phyloP scores from a whole-genome alignment of 2,888 invertebrate species.

The Spodoptera exigua region DNA sequence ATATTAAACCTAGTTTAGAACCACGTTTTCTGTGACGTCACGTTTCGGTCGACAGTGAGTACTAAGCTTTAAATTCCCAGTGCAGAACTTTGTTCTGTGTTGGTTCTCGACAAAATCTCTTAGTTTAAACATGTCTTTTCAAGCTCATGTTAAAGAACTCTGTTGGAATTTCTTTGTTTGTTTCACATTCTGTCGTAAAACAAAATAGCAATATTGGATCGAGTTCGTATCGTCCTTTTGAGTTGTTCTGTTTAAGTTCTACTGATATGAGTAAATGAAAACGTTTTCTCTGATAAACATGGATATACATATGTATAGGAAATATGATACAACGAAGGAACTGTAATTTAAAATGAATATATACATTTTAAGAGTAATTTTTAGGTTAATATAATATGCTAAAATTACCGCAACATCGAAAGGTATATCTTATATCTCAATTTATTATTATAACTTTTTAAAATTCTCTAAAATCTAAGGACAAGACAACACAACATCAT shows the following conservation, averaged over 20 bases:
- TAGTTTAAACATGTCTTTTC: constrained; percentile 38
- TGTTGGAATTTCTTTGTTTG: constrained; percentile 36
- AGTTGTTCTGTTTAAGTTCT: constrained; percentile 10
- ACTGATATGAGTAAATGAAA: background rate
- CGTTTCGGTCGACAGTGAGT: constrained; percentile 22
- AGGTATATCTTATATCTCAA: too few species aligned
- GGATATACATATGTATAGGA: too few species aligned
- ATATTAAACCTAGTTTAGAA: constrained; percentile 22
- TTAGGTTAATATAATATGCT: too few species aligned
- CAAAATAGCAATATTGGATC: constrained; percentile 20
- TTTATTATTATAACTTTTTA: too few species aligned
- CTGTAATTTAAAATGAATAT: too few species aligned
- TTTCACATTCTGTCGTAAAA: constrained; percentile 30
- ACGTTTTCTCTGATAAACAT: background rate
- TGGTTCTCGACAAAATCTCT: constrained; percentile 30
- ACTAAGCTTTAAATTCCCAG: constrained; percentile 34
- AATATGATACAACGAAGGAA: too few species aligned
- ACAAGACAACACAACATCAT: too few species aligned
- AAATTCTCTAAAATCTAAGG: too few species aligned
- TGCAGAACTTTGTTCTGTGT: constrained; percentile 34
- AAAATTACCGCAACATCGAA: too few species aligned
- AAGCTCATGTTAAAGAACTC: constrained; percentile 45
- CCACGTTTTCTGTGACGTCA: constrained; percentile 35
- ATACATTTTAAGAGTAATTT: too few species aligned
- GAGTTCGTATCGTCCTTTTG: constrained; percentile 18